Evolutionary conservation across 2,888 invertebrate genomes (phyloP), one percentile per base, ranked within the genome.

Genomic region (Crioceris asparagi): DNA sequence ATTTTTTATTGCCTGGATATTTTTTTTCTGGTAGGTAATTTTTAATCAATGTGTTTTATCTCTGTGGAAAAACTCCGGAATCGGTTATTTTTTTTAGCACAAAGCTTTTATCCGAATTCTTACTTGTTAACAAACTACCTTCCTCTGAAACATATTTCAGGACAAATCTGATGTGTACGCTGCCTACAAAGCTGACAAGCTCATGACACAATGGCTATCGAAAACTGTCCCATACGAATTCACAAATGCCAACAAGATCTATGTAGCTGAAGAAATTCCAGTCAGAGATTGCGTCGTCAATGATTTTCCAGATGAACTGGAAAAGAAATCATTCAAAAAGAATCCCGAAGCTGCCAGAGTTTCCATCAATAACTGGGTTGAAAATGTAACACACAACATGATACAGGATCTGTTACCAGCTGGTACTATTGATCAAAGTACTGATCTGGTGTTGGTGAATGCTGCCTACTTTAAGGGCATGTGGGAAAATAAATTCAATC

Each of bases 381-480:
- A 79, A 40, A 71, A 73, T 23, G 60, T 73, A 15, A 91, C 90
- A 0, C 79, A 77, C 48, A 73, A 79, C 44, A 77, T 87, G 60
- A 88, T 91, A 45, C 72, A 74, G 35, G 75, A 87, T 45, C 65
- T 90, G 38, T 57, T 91, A 6, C 75, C 78, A 0, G 54, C 64
- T 0, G 79, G 76, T 21, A 74, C 72, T 4, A 65, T 90, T 17
- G 69, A 70, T 17, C 54, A 66, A 1, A 53, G 60, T 1, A 84
- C 86, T 0, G 76, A 82, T 55, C 56, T 88, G 43, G 83, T 87
- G 4, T 63, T 90, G 41, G 83, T 83, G 0, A 92, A 91, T 59
- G 90, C 88, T 0, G 86, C 88, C 0, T 91, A 87, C 59, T 90
- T 91, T 66, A 91, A 90, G 56, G 90, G 90, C 2, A 70, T 80